Percentiles rank a stretch among this genome's conserved stretches.
Conservation (phyloP, 2,113 vertebrate species). For the Cromileptes altivelis region DNA sequence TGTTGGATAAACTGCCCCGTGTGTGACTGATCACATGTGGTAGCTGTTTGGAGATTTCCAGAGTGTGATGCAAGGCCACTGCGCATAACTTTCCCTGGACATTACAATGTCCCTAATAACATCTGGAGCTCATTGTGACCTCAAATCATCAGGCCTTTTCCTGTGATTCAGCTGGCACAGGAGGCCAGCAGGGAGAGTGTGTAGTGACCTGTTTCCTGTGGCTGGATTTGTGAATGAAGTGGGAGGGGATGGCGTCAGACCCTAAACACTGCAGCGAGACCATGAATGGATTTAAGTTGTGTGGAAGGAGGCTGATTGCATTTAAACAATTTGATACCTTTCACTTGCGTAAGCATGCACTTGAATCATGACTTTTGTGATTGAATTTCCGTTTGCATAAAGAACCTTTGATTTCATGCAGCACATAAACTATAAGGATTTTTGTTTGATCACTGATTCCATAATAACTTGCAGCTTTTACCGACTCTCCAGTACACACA, state of each 20-base stretch:
- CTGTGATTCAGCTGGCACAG: conserved; percentile 74
- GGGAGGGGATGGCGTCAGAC: conserved; percentile 66
- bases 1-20: conserved; percentile 46
- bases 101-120: conserved; percentile 74
- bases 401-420: conserved; percentile 24
- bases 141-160: conserved; percentile 66
- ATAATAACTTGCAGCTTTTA: conserved; percentile 44
- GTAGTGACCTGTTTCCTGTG: conserved; percentile 73
- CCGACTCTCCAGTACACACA: conserved; percentile 15
- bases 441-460: conserved; percentile 29
- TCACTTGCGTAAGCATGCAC: conserved; percentile 11
- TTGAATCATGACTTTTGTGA: conserved; percentile 24
- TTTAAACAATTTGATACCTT: conserved; percentile 46
- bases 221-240: conserved; percentile 81
- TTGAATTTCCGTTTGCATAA: conserved; percentile 26
- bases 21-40: conserved; percentile 67
- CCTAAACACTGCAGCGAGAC: conserved; percentile 56
- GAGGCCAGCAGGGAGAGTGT: conserved; percentile 54
- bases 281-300: conserved; percentile 56
- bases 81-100: conserved; percentile 66
- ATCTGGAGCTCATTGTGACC: conserved; percentile 78
- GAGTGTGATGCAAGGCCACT: conserved; percentile 67
- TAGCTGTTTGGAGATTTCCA: conserved; percentile 68
- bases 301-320: conserved; percentile 35
- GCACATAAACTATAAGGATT: not conserved